A percentile compares a stretch with the other conserved stretches of the same genome.
These are phyloP conservation scores for Chanos chanos DNA, from an alignment of 2,797 vertebrate species.

Conservation along the genomic window DNA sequence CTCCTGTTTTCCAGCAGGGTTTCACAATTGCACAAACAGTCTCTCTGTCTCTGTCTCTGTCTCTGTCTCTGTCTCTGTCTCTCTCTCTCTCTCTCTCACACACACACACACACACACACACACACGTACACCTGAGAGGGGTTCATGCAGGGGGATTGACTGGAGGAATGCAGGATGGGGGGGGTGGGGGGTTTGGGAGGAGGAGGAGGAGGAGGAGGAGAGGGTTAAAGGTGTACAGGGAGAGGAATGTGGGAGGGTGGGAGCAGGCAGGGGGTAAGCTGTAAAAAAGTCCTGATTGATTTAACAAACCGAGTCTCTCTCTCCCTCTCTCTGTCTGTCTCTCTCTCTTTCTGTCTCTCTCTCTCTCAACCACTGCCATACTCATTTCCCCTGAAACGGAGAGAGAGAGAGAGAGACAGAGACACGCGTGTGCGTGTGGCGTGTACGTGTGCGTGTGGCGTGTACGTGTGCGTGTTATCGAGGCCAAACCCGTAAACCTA, in stretches of 20 bases:
- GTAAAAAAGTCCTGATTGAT: slow-evolving; percentile 81
- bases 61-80: background rate
- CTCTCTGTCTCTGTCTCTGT: background rate
- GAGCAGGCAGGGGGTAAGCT: slow-evolving; percentile 50
- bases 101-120: background rate
- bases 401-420: slow-evolving; percentile 36
- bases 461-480: background rate
- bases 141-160: slow-evolving; percentile 48
- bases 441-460: background rate
- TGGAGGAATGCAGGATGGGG: slow-evolving; percentile 52
- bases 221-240: slow-evolving; percentile 50
- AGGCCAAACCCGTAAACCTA: background rate
- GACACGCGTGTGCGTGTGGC: slow-evolving; percentile 5
- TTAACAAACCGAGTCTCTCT: slow-evolving; percentile 77
- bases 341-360: slow-evolving; percentile 2
- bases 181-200: background rate
- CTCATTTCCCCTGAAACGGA: slow-evolving; percentile 63
- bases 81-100: background rate
- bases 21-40: slow-evolving; percentile 33
- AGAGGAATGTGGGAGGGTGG: slow-evolving; percentile 50
- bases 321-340: slow-evolving; percentile 32
- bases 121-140: slow-evolving; percentile 61
- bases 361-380: slow-evolving; percentile 66
- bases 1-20: no score
- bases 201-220: slow-evolving; percentile 35